Base-by-base conservation (phyloP, 1,140 invertebrate species). In the Aphelenchoides besseyi region DNA sequence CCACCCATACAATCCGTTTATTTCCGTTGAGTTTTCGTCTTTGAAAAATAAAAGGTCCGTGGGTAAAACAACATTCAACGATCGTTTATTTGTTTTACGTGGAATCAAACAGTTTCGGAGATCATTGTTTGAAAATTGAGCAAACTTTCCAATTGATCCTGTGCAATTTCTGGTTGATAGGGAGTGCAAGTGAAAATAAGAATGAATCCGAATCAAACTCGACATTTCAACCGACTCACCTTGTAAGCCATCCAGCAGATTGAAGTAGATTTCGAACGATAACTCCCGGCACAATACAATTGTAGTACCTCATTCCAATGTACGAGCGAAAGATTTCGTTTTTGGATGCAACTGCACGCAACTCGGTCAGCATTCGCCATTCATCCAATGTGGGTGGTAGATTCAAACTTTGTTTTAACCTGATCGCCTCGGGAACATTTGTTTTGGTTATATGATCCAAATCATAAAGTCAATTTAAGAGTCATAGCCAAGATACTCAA, bases 81-180 rank as follows among this genome's bases (percentile, higher is more conserved):
- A n/a, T n/a, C n/a, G n/a, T n/a, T n/a, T n/a, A n/a, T n/a, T n/a
- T n/a, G n/a, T n/a, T n/a, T n/a, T n/a, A n/a, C n/a, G n/a, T n/a
- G n/a, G n/a, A n/a, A n/a, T n/a, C n/a, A n/a, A n/a, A n/a, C n/a
- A n/a, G n/a, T n/a, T n/a, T 98, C 95, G 59, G 90, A 90, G 5
- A 98, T 90, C 90, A 99, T 91, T 0, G 97, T 99, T 87, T 99
- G 97, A 84, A 95, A 99, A 85, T 98, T 99, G 0, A 98, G 87
- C 0, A 99, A 86, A 78, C 92, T 90, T 85, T 98, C 95, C n/a
- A 99, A 86, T 69, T 96, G 88, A 1, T 97, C 96, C 86, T 98
- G 96, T 0, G 96, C 90, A 26, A 98, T 91, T 89, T 99, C 97
- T 3, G 89, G 87, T 79, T 90, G 89, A 75, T 90, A 90, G 0